Evolutionary conservation across 2,797 vertebrate species (phyloP), one percentile per base, ranked within the genome.

Genomic region (Atherinosoma microstoma): DNA sequence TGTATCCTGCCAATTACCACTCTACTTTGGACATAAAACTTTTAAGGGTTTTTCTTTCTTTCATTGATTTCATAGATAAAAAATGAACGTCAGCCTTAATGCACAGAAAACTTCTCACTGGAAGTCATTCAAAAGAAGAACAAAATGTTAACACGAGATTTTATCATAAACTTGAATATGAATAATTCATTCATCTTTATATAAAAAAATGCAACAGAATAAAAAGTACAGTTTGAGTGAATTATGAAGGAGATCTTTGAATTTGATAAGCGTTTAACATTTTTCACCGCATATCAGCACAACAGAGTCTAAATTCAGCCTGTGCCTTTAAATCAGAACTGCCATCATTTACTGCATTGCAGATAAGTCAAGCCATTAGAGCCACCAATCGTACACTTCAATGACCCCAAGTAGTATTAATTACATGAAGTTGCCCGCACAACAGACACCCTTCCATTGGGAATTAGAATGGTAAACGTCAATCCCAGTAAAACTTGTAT

Each of bases 351-450:
- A 87, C 83, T 84, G 87, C 88, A 90, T 70, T 89, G 87, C 84
- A 90, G 90, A 88, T 87, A 75, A 78, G 84, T 88, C 73, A 78
- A 79, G 84, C 89, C 79, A 91, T 93, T 91, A 89, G 74, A 89
- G 83, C 80, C 84, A 84, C 68, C 75, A 76, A 69, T 70, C 4
- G 71, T 78, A 83, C 81, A 85, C 87, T 87, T 84, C 78, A 89
- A 74, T 90, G 90, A 90, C 91, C 90, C 88, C 77, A 70, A 73
- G 60, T 71, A 51, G 73, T 69, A 73, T 91, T 90, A 91, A 93
- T 93, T 87, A 90, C 89, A 92, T 87, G 88, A 89, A 79, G 84
- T 73, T 86, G 74, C 79, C 83, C 3, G 24, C 78, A 79, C 82
- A 86, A 91, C 80, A 72, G 84, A 82, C 72, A 87, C 11, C 58